Evolutionary conservation across 2,888 invertebrate species (phyloP), one percentile per base, ranked within the genome.

Genomic region (Anaspis maculata): DNA sequence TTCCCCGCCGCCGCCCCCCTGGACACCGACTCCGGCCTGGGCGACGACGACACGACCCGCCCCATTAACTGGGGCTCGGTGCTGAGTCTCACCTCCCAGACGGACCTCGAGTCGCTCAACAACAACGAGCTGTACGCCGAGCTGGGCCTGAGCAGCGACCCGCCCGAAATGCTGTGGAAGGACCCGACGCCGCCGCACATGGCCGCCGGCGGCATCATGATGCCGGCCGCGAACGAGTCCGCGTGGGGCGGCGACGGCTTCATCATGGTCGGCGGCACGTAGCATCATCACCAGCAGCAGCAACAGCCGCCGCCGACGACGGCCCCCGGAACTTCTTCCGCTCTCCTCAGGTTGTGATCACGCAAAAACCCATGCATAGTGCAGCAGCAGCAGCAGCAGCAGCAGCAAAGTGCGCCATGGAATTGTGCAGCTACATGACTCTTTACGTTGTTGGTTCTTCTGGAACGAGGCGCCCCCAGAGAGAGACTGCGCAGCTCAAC

Each of bases 1-100:
- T 83, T 77, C 62, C 82, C 81, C 32, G 49, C 56, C 15, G 58
- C 52, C 61, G 59, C 69, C 64, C 52, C 59, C 21, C 62, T 61
- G 57, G 82, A 82, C 61, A 77, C 73, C 30, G 83, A 83, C 62
- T 83, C 82, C 12, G 84, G 84, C 47, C 78, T 80, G 62, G 83
- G 83, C 52, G 84, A 84, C 64, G 76, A 78, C 40, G 79, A 82
- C 50, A 72, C 74, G 57, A 79, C 77, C 57, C 77, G 85, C 50
- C 78, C 84, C 52, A 89, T 90, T 66, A 89, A 89, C 69, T 90
- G 90, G 90, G 86, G 89, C 62, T 88, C 88, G 30, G 89, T 90
- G 54, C 73, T 90, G 45, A 87, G 85, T 60, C 74, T 90, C 28
- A 84, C 86, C 49, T 85, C 85, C 47, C 86, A 88, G 59, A 86